A percentile compares a stretch with the other conserved stretches of the same genome.
Evolutionary conservation across 2,797 vertebrate genomes (phyloP).

Genomic region (Gouania willdenowi): DNA sequence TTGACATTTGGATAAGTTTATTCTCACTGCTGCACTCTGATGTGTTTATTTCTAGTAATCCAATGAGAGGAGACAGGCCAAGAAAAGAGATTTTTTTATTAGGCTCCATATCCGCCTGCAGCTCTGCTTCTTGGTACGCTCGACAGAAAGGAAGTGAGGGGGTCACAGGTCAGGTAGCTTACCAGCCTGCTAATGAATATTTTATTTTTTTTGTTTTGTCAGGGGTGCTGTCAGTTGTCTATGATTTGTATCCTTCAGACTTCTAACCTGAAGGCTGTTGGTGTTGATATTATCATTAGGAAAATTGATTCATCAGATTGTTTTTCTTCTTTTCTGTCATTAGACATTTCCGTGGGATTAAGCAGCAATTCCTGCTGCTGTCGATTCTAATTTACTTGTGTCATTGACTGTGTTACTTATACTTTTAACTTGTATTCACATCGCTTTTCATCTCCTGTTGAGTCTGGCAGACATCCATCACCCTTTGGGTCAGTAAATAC

Average conservation of each 20-base stretch:
- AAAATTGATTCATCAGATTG: no score
- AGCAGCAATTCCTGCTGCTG: no score
- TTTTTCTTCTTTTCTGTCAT: no score
- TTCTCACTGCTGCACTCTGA: no score
- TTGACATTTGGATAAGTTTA: no score
- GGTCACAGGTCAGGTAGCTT: conserved; percentile 53
- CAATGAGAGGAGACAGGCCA: conserved; percentile 17
- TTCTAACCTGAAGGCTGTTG: conserved; percentile 13
- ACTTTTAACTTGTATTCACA: neutral
- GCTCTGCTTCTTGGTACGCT: conserved; percentile 26
- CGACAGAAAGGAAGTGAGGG: conserved; percentile 35
- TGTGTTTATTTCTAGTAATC: conserved; percentile 18
- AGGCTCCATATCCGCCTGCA: conserved; percentile 19
- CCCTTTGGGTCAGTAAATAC: neutral
- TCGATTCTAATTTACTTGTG: conserved; percentile 3
- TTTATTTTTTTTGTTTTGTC: no score
- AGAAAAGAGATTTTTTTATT: conserved; percentile 21
- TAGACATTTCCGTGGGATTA: no score
- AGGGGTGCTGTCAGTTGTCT: conserved; percentile 34
- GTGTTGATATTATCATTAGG: no score
- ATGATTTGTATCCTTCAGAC: conserved; percentile 22
- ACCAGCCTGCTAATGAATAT: conserved; percentile 55
- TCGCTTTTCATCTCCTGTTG: conserved; percentile 12
- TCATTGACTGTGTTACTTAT: conserved; percentile 1
- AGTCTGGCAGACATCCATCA: neutral